Evolutionary conservation across 1,140 invertebrate genomes (phyloP), one percentile per base, ranked within the genome.

Genomic region (Drosophila ficusphila): DNA sequence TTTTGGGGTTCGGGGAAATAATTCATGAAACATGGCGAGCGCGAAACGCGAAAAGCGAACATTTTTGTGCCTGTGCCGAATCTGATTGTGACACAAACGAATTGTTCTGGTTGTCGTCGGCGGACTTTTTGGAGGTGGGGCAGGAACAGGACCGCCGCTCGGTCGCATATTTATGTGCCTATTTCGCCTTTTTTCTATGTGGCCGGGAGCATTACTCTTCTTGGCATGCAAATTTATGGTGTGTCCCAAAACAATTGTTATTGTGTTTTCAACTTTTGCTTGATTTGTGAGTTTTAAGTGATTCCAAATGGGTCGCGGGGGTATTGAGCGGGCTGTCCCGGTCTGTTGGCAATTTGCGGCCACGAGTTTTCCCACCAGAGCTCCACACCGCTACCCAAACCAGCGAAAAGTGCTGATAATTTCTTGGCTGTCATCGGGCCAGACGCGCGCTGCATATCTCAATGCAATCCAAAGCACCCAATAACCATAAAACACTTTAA

Each of bases 61-160:
- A 86, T 86, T 86, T 86, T 88, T 86, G 79, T 86, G 76, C 73
- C 76, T 69, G 69, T 79, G 76, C 78, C 83, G 83, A 88, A 88
- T 89, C 82, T 88, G 82, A 88, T 88, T 88, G 82, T 88, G 82
- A 88, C 82, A 88, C 74, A 88, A 88, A 88, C 82, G 82, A 88
- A 88, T 88, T 88, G 82, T 88, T 88, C 82, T 82, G 70, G 62
- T 78, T 82, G 78, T 82, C 73, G 78, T 76, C 78, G 67, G 48
- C 38, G 64, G 60, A 41, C 42, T 36, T 52, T 19, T 54, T 8
- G 46, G 14, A 33, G 62, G 19, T 16, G 38, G 58, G 5, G 9
- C 38, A 16, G 25, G 8, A 23, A 33, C 44, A 31, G 39, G 9
- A 16, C 21, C 41, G 58, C 21, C 34, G 67, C 33, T 73, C 67